Evolutionary conservation across 2,113 vertebrate genomes (phyloP), one percentile per base, ranked within the genome.

Genomic region (Ophthalmolycus amberensis): DNA sequence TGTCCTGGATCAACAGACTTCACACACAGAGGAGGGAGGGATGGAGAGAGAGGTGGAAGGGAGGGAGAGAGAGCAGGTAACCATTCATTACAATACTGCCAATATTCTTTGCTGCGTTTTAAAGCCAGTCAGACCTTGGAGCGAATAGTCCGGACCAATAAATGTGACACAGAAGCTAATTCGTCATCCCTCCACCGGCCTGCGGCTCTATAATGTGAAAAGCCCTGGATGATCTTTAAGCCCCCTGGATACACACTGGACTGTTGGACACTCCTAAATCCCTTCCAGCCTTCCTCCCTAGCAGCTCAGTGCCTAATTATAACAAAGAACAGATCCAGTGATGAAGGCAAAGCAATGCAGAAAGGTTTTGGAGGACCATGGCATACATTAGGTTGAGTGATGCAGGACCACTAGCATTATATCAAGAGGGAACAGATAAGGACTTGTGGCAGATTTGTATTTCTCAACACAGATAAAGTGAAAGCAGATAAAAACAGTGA

Each of bases 1-100:
- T 99, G 98, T 25, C 97, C 96, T 0, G 98, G 97, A 85, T 99
- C 98, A 81, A 99, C 94, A 83, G 97, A 98, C 98, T 58, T 98
- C 80, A 86, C 48, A 75, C 12, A 65, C 54, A 72, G 44, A 25
- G 0, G 18, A 7, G 34, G 25, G 25, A 9, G 46, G 11, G 20
- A 6, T 40, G 15, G 25, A 8, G 32, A 18, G 9, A 37, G 0
- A 18, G 48, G 29, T 42, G 73, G 44, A 11, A 75, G 34, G n/a
- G 34, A 58, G 48, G n/a, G 27, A 11, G 29, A 15, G 42, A 75
- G 6, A 79, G 54, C 50, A 63, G 32, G 20, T 52, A 50, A 66
- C 6, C 22, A 70, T 78, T 40, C 67, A 63, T 76, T 75, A 37
- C 50, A 72, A 64, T 11, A 50, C 25, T 46, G 52, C n/a, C 6